Base-by-base conservation (phyloP, 2,888 invertebrate species). In the Dyspetes luteomarginatus region DNA sequence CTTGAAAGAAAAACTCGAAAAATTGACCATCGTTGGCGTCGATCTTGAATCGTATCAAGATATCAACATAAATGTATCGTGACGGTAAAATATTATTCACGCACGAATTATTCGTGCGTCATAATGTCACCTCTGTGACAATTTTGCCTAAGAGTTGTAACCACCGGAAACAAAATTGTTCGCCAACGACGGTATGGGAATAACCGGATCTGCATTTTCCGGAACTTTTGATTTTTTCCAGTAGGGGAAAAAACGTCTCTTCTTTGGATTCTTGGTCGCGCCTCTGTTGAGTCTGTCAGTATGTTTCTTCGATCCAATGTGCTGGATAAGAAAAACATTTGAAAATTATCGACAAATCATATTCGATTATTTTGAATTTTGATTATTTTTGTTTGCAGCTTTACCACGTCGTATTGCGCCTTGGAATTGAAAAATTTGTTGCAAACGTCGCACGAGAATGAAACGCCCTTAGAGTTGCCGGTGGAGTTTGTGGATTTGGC, bases 361-460 rank as follows among this genome's bases (percentile, higher is more conserved):
- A 0, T 36, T 36, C 12, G 9, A 2, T 36, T 12, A 12, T 12
- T 7, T 36, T 36, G 0, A 9, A 2, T 0, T 48, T 48, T 4
- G 4, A 48, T 48, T 15, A 48, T 58, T 73, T 3, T 36, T 3
- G 36, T 36, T 36, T 52, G 2, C 4, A 9, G 12, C 26, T 65
- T 76, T 90, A 92, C 92, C 91, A 89, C 89, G 56, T 89, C 88
- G 48, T 90, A 89, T 78, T 92, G 92, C 36, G 87, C 85, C 28
- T 88, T 84, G 3, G 92, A 91, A 81, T 92, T 92, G 86, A 92
- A 92, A 82, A 90, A 89, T 85, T 92, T 92, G 82, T 90, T 91
- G 86, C 92, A 92, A 72, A 86, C 69, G 55, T 87, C 85, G 76
- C 92, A 92, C 3, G 89, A 86, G 17, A 90, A 86, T 0, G 86